A percentile compares a stretch with the other conserved stretches of the same genome.
Evolutionary conservation across 2,888 invertebrate genomes (phyloP).

Genomic region (Scaptomyza polygonia): DNA sequence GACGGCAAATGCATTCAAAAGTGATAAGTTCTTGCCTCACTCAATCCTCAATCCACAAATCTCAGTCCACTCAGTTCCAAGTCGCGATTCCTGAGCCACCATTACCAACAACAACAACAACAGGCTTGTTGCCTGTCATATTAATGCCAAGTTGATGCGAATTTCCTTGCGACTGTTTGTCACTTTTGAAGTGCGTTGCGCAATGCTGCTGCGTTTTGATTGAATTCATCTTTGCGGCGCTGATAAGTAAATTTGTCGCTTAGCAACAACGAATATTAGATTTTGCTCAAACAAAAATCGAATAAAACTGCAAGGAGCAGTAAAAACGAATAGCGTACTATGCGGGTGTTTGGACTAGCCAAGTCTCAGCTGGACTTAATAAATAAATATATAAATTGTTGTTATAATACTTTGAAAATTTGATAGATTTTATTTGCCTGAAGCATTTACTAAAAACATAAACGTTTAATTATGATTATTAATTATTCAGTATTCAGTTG

Average conservation of each 20-base stretch:
- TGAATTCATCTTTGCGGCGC: slow-evolving; percentile 34
- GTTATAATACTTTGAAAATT: too few relatives aligned
- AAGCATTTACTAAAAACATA: too few relatives aligned
- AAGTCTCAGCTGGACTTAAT: not conserved
- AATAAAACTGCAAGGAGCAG: not conserved
- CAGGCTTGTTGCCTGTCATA: slow-evolving; percentile 49
- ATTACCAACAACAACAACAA: slow-evolving; percentile 21
- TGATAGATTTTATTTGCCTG: too few relatives aligned
- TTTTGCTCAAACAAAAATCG: slow-evolving; percentile 28
- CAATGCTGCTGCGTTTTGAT: slow-evolving; percentile 33
- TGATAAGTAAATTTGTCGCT: slow-evolving; percentile 54
- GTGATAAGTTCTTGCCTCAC: not conserved
- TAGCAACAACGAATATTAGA: slow-evolving; percentile 29
- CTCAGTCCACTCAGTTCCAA: not conserved
- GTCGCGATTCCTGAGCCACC: slow-evolving; percentile 5
- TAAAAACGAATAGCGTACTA: not conserved
- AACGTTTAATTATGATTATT: too few relatives aligned
- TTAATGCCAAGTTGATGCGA: slow-evolving; percentile 44
- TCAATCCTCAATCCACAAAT: not conserved
- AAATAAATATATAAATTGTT: not conserved
- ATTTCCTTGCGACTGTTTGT: slow-evolving; percentile 41
- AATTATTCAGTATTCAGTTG: too few relatives aligned
- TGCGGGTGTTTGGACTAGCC: not conserved
- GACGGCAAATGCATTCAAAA: slow-evolving; percentile 49
- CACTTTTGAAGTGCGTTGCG: slow-evolving; percentile 31